Base-by-base conservation (phyloP, 1,140 invertebrate species). In the Drosophila nigrodunni region DNA sequence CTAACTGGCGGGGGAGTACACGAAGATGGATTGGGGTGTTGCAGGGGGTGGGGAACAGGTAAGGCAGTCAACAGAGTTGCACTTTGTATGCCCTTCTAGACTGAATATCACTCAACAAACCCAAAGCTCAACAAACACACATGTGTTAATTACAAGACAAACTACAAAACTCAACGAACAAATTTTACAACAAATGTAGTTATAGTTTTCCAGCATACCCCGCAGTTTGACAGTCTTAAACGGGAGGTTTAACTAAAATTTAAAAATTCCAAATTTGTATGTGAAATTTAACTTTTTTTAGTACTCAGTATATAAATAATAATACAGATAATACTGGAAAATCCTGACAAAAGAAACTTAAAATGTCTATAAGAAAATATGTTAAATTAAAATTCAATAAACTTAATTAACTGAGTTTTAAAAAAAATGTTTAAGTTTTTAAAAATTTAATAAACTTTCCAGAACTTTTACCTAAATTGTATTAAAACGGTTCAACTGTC, bases 131-230 rank as follows among this genome's bases (percentile, higher is more conserved):
- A 15, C 25, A 30, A 30, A 39, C 66, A 68, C 46, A 52, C 4
- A 74, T 49, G 75, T 74, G 75, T 74, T 77, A 77, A 77, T 74
- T 74, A 43, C n/a, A 46, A 74, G 71, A 64, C 71, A 74, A 66
- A 57, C 69, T 55, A 30, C 18, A 65, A 37, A 43, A 55, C 15
- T 11, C 2, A 13, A 13, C 50, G 21, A 41, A 30, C 25, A 30
- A 30, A 30, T 5, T 30, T 30, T 30, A 30, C 21, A 60, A 59
- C 55, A 54, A 47, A 34, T 54, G 21, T 46, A 35, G 62, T 52
- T 65, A 55, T 46, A 65, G 25, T 55, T 55, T 55, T 30, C 1
- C 25, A 44, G n/a, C 6, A 64, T 50, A 39, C 61, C 30, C 61
- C 13, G 13, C 37, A 41, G 0, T 18, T 50, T 30, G 18, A 0